Base-by-base conservation (phyloP, 2,888 invertebrate genomes). In the Athalia cordata region DNA sequence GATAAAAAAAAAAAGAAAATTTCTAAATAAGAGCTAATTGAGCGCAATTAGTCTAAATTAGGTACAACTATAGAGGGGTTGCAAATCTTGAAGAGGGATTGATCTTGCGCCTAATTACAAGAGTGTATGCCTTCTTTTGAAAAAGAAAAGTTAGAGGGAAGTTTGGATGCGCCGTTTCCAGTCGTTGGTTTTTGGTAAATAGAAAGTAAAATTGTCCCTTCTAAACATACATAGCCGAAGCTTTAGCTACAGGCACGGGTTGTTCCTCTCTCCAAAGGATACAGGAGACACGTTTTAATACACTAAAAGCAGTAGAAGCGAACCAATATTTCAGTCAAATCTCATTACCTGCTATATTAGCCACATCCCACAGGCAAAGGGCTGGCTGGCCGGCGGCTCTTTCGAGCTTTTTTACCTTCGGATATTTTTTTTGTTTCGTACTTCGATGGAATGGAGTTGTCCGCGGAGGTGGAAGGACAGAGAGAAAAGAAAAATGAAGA, bases 241-340 rank as follows among this genome's bases (percentile, higher is more conserved):
- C 4, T 55, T 4, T 55, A n/a, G n/a, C 55, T 11, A 55, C n/a
- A n/a, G n/a, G 55, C 45, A 64, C 9, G 13, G 5, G 8, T 3
- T 3, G 29, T 29, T 29, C 3, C 8, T 62, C 3, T 5, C 3
- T 8, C 62, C 29, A 72, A 57, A 43, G 64, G 52, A 55, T 49
- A 15, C 13, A 59, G n/a, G 47, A 50, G 52, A 45, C 74, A 43
- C 61, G 78, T 78, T 78, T 72, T 78, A 78, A 78, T 78, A 78
- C 78, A 78, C 72, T 78, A 65, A 78, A 74, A 78, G 78, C 78
- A 78, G 52, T 49, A 13, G 72, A 78, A 78, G 74, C 75, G 15
- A 55, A 55, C 65, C 74, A 64, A 78, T 74, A 78, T 78, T 78
- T 78, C 74, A 75, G 70, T 4, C 64, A 74, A 78, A 74, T 64